Conservation (phyloP, 1,140 invertebrate genomes). For the Drosophila trapezifrons region DNA sequence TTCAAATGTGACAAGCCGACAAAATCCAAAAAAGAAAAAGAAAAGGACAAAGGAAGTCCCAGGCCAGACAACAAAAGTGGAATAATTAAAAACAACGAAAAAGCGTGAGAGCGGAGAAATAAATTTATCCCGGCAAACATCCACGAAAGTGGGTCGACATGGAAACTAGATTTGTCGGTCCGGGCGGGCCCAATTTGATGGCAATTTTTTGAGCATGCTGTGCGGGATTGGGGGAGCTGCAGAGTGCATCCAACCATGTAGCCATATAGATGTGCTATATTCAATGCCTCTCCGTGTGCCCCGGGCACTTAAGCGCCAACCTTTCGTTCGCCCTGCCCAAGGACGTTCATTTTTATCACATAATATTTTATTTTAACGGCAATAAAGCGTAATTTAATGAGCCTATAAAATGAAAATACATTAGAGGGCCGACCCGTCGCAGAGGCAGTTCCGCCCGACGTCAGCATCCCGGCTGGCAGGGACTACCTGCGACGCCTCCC, state of each 20-base stretch:
- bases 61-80: constrained; percentile 51
- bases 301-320: constrained; percentile 44
- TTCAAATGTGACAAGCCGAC: constrained; percentile 76
- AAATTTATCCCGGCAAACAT: constrained; percentile 42
- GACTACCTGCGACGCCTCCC: constrained; percentile 35
- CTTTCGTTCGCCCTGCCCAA: constrained; percentile 50
- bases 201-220: constrained; percentile 23
- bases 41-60: constrained; percentile 16
- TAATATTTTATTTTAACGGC: constrained; percentile 83
- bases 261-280: constrained; percentile 13
- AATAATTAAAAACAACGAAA: constrained; percentile 72
- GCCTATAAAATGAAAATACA: constrained; percentile 82
- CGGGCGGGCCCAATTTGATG: constrained; percentile 21
- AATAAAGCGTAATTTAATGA: constrained; percentile 83
- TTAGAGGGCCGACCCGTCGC: constrained; percentile 36
- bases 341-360: constrained; percentile 75
- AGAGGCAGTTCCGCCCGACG: constrained; percentile 6
- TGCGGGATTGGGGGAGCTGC: constrained; percentile 8
- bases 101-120: constrained; percentile 46
- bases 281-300: constrained; percentile 10
- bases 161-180: constrained; percentile 35
- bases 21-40: constrained; percentile 49
- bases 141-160: constrained; percentile 39
- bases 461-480: constrained; percentile 9
- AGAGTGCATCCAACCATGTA: constrained; percentile 28